A percentile compares a stretch with the other conserved stretches of the same genome.
Conservation (phyloP, 2,797 vertebrate genomes). For the Tamandua tetradactyla region DNA sequence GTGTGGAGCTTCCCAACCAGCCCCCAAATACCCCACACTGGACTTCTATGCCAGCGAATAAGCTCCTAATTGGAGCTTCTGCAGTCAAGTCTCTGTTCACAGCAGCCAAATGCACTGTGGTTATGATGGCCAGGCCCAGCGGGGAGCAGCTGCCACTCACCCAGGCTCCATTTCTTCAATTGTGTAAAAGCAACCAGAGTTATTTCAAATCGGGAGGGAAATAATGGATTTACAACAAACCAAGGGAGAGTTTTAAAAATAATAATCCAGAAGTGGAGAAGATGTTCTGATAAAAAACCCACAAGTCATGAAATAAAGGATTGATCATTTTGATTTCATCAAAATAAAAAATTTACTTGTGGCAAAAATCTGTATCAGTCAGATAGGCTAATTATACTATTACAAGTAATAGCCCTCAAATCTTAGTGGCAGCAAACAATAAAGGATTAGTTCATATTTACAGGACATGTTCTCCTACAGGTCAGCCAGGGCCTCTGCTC, state of each 20-base stretch:
- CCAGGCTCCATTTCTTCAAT: neutral
- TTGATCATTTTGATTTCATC: neutral
- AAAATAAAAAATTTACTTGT: neutral
- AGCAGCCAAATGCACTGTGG: neutral
- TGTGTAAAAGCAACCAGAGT: neutral
- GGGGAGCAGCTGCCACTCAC: neutral
- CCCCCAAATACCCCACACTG: neutral
- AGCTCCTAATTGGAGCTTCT: neutral
- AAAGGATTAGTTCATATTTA: neutral
- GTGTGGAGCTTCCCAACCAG: no score
- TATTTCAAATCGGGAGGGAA: neutral
- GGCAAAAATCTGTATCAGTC: neutral
- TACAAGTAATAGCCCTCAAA: neutral
- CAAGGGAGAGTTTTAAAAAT: neutral
- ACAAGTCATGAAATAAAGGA: slow-evolving; percentile 16
- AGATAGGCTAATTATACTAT: neutral
- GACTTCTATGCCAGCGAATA: neutral
- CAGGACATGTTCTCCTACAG: neutral
- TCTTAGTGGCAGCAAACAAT: neutral
- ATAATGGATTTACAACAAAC: neutral
- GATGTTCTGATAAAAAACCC: neutral
- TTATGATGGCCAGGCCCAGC: neutral
- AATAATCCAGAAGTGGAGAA: neutral
- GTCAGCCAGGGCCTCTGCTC: neutral
- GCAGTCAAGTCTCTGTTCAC: neutral